These are phyloP conservation scores for Babylonia areolata DNA, from an alignment of 1,140 invertebrate species.

Conservation along the genomic window DNA sequence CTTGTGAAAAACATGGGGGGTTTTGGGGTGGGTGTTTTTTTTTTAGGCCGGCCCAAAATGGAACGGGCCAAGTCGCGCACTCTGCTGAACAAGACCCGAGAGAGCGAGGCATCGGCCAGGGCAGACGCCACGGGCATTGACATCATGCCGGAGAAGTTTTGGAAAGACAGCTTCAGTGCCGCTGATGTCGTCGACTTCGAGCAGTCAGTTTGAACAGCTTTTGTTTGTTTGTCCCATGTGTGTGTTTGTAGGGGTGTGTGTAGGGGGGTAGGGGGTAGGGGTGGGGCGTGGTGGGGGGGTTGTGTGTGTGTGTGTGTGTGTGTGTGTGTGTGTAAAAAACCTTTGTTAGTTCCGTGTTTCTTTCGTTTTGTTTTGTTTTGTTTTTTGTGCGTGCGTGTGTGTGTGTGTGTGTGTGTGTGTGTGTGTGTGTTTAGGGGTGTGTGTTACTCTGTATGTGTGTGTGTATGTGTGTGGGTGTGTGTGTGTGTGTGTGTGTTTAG, in stretches of 20 bases:
- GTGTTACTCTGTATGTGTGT: not conserved
- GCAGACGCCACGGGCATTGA: not conserved
- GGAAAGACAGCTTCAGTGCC: slow-evolving; percentile 16
- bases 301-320: too few relatives aligned
- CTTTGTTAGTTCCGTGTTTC: too few relatives aligned
- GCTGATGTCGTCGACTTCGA: not conserved
- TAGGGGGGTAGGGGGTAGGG: too few relatives aligned
- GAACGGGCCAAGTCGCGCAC: slow-evolving; percentile 3
- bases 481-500: too few relatives aligned
- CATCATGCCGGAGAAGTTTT: slow-evolving; percentile 34
- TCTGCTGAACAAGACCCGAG: not conserved
- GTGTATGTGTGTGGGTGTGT: not conserved
- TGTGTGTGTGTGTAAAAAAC: too few relatives aligned
- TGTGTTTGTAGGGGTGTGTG: not conserved
- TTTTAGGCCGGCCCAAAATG: not conserved
- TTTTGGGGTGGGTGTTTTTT: too few relatives aligned
- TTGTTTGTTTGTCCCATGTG: not conserved
- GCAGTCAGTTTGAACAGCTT: not conserved
- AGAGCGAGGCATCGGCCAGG: not conserved
- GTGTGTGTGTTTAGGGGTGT: slow-evolving; percentile 3
- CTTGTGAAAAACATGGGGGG: too few relatives aligned
- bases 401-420: not conserved
- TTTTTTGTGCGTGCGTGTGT: not conserved
- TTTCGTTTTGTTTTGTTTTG: too few relatives aligned
- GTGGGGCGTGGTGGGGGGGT: too few relatives aligned